phyloP scores from a whole-genome alignment of 92 coral and sea anemone genomes.

The Palythoa heliodiscus region DNA sequence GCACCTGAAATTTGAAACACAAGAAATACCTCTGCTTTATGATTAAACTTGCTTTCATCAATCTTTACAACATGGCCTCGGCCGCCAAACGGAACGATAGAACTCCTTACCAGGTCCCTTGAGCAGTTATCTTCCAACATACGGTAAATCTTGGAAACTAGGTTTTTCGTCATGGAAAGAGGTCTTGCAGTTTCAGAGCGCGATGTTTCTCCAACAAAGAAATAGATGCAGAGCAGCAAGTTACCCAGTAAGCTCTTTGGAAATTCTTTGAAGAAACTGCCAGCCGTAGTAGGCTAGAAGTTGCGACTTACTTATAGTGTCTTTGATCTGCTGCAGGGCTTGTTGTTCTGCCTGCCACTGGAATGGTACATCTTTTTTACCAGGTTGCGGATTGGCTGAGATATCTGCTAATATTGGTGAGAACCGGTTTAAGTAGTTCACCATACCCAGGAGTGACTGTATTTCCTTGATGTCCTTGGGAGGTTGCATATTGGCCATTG shows the following conservation, averaged over 20 bases:
- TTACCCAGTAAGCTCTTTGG: not conserved
- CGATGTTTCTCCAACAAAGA: not conserved
- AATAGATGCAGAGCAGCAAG: not conserved
- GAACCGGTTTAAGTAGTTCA: no score
- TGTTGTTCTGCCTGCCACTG: no score
- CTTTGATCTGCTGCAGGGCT: no score
- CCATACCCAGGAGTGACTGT: no score
- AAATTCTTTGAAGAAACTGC: not conserved
- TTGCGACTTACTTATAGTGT: no score
- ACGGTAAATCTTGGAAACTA: not conserved
- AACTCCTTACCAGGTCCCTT: not conserved
- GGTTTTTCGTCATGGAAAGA: not conserved
- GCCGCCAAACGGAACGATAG: not conserved
- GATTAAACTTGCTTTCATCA: not conserved
- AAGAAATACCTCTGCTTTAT: not conserved
- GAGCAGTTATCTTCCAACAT: not conserved
- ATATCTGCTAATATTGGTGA: no score
- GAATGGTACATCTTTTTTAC: no score
- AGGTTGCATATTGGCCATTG: constrained; percentile 48
- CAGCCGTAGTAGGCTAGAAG: no score
- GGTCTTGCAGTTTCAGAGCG: not conserved
- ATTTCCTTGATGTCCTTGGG: constrained; percentile 50
- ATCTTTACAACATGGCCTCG: not conserved
- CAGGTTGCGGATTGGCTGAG: no score
- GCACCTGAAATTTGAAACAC: no score